These are phyloP conservation scores for Pheosia gnoma DNA, from an alignment of 2,888 invertebrate species.

Conservation along the genomic window DNA sequence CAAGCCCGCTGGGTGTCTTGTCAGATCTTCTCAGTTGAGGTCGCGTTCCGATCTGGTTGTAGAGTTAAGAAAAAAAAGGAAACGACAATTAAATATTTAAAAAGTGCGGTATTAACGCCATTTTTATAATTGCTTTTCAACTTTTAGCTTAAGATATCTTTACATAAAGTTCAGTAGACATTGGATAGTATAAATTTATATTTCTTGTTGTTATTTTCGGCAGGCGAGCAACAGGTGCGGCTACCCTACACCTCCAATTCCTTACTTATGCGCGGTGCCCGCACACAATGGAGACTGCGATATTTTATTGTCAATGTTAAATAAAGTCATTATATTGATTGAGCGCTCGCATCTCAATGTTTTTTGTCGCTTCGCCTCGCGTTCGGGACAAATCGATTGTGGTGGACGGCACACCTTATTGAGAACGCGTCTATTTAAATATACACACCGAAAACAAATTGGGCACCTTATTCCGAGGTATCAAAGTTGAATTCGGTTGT, in stretches of 20 bases:
- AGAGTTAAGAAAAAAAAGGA: too few relatives aligned
- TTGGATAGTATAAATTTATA: too few relatives aligned
- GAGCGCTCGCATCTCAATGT: constrained; percentile 55
- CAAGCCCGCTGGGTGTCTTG: too few relatives aligned
- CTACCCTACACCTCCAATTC: constrained; percentile 51
- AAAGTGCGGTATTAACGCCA: too few relatives aligned
- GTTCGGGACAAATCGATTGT: constrained; percentile 76
- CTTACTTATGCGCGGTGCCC: constrained; percentile 51
- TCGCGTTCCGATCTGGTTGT: too few relatives aligned
- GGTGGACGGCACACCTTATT: constrained; percentile 68
- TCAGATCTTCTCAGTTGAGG: too few relatives aligned
- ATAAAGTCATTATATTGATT: constrained; percentile 84
- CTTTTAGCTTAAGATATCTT: too few relatives aligned
- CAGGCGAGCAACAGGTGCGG: constrained; percentile 16
- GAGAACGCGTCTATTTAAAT: constrained; percentile 40
- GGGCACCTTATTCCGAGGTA: accelerated
- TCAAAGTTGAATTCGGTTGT: constrained; percentile 11
- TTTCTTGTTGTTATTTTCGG: not conserved
- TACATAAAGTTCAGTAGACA: not conserved
- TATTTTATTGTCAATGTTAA: constrained; percentile 83
- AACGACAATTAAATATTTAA: too few relatives aligned
- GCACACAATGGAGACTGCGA: constrained; percentile 70
- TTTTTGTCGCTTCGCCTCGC: constrained; percentile 52
- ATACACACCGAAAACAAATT: not conserved
- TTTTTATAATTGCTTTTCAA: too few relatives aligned